Conservation (phyloP, 2,888 invertebrate genomes). For the Coecobrya sp. region DNA sequence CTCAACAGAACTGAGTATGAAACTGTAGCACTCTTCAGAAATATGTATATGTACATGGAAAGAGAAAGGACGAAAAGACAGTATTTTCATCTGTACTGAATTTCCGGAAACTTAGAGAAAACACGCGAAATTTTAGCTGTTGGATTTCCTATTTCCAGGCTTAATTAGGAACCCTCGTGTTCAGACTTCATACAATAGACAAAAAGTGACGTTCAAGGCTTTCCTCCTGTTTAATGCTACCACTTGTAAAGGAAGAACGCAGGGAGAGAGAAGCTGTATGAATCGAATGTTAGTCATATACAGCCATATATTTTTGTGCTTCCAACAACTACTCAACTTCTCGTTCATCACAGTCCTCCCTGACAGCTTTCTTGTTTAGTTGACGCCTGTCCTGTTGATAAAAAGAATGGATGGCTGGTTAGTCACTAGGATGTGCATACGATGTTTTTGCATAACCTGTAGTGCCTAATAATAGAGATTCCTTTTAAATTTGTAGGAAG, state of each 20-base stretch:
- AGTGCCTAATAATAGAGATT: neutral
- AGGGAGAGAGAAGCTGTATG: neutral
- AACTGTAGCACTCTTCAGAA: neutral
- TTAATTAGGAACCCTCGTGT: conserved; percentile 70
- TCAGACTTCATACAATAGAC: conserved; percentile 12
- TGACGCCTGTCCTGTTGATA: conserved; percentile 79
- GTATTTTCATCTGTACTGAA: conserved; percentile 19
- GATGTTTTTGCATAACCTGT: conserved; percentile 23
- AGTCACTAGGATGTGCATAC: neutral
- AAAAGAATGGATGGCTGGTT: conserved; percentile 69
- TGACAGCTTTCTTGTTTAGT: conserved; percentile 76
- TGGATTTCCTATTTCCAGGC: neutral
- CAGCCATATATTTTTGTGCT: neutral
- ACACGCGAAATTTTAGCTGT: neutral
- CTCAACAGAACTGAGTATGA: neutral
- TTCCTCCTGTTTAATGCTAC: neutral
- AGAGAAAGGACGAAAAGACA: neutral
- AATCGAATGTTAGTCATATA: neutral
- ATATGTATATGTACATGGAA: no score
- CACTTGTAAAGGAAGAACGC: neutral
- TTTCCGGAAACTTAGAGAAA: neutral
- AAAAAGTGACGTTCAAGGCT: conserved; percentile 24
- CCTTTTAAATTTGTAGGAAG: neutral
- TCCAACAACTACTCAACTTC: conserved; percentile 69
- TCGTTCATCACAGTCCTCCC: conserved; percentile 76